These are phyloP conservation scores for Nesoenas mayeri DNA, from an alignment of 2,113 vertebrate species.

Conservation along the genomic window DNA sequence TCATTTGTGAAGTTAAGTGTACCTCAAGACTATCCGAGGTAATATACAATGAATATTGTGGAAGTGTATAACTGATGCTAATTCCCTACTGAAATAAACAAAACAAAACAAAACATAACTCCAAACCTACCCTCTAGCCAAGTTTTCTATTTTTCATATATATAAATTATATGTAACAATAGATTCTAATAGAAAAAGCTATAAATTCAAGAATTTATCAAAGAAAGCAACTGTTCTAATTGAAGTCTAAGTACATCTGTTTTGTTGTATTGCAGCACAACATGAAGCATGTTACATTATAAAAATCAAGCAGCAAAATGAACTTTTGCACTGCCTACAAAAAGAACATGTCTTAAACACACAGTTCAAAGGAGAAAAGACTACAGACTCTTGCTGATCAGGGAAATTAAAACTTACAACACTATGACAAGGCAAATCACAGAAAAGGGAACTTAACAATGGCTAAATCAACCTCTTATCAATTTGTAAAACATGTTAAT, in stretches of 20 bases:
- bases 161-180: background rate
- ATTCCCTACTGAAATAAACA: background rate
- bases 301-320: background rate
- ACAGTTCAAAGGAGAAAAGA: background rate
- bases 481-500: too few relatives aligned
- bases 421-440: too few relatives aligned
- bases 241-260: too few relatives aligned
- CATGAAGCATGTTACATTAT: background rate
- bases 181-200: background rate
- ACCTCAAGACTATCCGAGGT: background rate
- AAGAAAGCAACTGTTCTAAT: background rate
- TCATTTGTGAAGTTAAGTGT: background rate
- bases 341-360: background rate
- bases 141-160: background rate
- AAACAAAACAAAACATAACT: background rate
- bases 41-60: background rate
- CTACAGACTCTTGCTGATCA: background rate
- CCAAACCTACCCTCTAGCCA: background rate
- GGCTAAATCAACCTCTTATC: too few relatives aligned
- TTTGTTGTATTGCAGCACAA: too few relatives aligned
- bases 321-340: background rate
- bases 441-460: too few relatives aligned
- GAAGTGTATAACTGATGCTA: background rate
- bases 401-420: background rate
- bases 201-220: background rate